Evolutionary conservation across 2,888 invertebrate species (phyloP).

Genomic region (Synanthedon andrenaeformis): DNA sequence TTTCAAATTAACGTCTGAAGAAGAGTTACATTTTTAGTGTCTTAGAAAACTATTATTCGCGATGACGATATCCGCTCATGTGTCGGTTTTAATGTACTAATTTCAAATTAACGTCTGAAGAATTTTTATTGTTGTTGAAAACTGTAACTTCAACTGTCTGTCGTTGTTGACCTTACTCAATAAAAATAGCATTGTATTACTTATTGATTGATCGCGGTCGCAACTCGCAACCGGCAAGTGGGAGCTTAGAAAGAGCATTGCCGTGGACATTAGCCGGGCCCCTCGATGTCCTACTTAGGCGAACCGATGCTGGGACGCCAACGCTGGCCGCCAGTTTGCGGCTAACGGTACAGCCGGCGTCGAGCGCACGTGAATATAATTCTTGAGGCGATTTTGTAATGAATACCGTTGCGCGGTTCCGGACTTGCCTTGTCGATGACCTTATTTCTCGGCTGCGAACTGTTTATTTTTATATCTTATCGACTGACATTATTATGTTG

Average conservation of each 20-base stretch:
- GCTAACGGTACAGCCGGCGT: constrained; percentile 50
- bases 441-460: constrained; percentile 58
- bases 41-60: too few relatives aligned
- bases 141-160: background rate
- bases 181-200: background rate
- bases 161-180: background rate
- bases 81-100: too few relatives aligned
- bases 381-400: constrained; percentile 69
- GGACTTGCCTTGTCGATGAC: constrained; percentile 60
- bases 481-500: constrained; percentile 33
- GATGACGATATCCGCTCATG: too few relatives aligned
- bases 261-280: constrained; percentile 13
- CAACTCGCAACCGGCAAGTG: background rate
- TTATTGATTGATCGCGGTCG: background rate
- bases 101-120: too few relatives aligned
- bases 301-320: constrained; percentile 32
- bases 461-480: constrained; percentile 62
- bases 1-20: too few relatives aligned
- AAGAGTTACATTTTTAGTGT: too few relatives aligned
- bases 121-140: too few relatives aligned
- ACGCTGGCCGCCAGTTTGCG: constrained; percentile 19
- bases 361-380: constrained; percentile 67
- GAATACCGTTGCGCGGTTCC: constrained; percentile 66
- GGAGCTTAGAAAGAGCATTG: constrained; percentile 4
- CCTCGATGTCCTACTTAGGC: constrained; percentile 42